Conservation (phyloP, 2,888 invertebrate genomes). For the Thymelicus sylvestris region DNA sequence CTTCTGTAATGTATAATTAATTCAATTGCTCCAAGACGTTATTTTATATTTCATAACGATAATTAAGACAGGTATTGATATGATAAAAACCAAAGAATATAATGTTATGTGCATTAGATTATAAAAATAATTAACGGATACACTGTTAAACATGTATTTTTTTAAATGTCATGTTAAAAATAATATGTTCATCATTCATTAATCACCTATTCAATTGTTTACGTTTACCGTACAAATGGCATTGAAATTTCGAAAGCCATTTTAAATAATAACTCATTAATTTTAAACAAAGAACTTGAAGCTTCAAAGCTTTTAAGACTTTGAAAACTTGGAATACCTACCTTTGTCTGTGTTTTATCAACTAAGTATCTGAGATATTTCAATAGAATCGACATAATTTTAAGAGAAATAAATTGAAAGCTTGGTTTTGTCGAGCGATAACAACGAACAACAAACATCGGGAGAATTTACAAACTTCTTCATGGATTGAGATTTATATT, state of each 20-base stretch:
- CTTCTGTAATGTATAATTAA: conserved; percentile 46
- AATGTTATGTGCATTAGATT: conserved; percentile 26
- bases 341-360: conserved; percentile 17
- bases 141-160: no score
- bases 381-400: conserved; percentile 7
- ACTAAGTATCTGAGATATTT: conserved; percentile 21
- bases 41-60: conserved; percentile 40
- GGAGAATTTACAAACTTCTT: neutral
- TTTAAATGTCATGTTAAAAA: no score
- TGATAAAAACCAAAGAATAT: conserved; percentile 14
- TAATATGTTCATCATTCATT: neutral
- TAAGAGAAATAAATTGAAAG: conserved; percentile 13
- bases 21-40: conserved; percentile 38
- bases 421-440: conserved; percentile 3
- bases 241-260: conserved; percentile 15
- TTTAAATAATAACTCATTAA: conserved; percentile 25
- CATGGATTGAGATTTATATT: neutral
- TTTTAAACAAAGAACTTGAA: conserved; percentile 16
- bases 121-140: conserved; percentile 27
- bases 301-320: conserved; percentile 25
- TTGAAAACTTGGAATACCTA: conserved; percentile 18
- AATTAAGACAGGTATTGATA: conserved; percentile 28
- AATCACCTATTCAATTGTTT: conserved; percentile 7
- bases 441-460: neutral
- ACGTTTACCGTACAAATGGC: conserved; percentile 16